phyloP scores from a whole-genome alignment of 2,113 vertebrate genomes.

The Scolopax mira region DNA sequence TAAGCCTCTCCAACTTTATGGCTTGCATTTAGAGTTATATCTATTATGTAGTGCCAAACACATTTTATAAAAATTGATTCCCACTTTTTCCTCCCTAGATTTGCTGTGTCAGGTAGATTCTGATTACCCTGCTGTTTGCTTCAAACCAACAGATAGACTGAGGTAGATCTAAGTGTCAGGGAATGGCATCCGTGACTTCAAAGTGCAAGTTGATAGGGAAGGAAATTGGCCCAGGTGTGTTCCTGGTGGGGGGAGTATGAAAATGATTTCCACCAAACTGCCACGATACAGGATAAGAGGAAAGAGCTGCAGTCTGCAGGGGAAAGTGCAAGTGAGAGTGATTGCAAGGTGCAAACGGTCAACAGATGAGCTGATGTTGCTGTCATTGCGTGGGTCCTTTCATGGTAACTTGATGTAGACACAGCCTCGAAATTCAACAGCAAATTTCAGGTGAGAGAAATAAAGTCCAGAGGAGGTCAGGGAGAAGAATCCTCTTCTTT shows the following conservation, averaged over 20 bases:
- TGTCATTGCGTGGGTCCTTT: neutral
- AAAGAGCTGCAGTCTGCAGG: neutral
- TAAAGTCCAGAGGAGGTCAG: neutral
- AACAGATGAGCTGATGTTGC: neutral
- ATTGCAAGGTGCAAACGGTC: neutral
- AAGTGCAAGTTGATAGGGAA: neutral
- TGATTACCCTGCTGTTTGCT: neutral
- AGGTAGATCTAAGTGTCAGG: neutral
- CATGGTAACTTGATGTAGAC: fast-evolving
- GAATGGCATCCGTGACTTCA: neutral
- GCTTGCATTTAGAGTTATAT: constrained; percentile 57
- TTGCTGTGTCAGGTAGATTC: constrained; percentile 52
- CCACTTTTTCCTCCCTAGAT: constrained; percentile 13
- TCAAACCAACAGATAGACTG: constrained; percentile 18
- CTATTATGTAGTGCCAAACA: constrained; percentile 57
- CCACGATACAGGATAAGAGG: neutral
- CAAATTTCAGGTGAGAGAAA: neutral
- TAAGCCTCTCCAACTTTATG: constrained; percentile 64
- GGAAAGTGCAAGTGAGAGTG: neutral
- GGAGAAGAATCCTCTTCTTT: neutral
- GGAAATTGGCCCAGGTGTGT: neutral
- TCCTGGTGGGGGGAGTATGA: neutral
- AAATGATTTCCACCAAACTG: neutral
- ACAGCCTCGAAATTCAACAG: neutral
- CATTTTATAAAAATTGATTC: constrained; percentile 63